Base-by-base conservation (phyloP, 2,113 vertebrate species). In the Nyctibius bracteatus region DNA sequence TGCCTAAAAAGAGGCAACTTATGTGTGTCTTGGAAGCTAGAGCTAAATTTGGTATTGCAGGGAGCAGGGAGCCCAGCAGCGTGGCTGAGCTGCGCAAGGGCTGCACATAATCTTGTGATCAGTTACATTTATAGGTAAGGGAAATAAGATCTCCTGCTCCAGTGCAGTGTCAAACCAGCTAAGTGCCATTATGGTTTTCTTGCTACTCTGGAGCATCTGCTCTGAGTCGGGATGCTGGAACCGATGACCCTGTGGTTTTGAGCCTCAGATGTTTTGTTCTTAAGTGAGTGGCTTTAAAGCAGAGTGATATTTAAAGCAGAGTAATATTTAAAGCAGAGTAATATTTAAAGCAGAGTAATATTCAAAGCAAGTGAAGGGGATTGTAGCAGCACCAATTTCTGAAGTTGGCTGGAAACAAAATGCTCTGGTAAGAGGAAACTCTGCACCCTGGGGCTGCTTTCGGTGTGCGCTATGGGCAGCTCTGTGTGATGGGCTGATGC, bases 61-160 rank as follows among this genome's bases (percentile, higher is more conserved):
- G 14, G 49, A 47, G 28, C 2, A 15, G 55, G n/a, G 55, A 83
- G 63, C 54, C 46, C 24, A 5, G 84, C 27, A 43, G 30, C 1
- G 0, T 4, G 66, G 86, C 74, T 20, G 79, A 46, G 11, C 82
- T 2, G 14, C 4, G 0, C 1, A 62, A 81, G 52, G 88, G 82
- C 86, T 30, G 59, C 1, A 19, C 70, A 30, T 87, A 54, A 88
- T 49, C 88, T 51, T 2, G 62, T 30, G 86, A 43, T 91, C 39
- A 3, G 35, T 78, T 74, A 14, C 72, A 6, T 74, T 73, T 46
- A 33, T 61, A 78, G 94, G 68, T 30, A 14, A 70, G 68, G 94
- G 93, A 89, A 96, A 94, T 59, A 22, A 81, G 87, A 95, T 96
- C 91, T 71, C 74, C 71, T 47, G 41, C 77, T 81, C 66, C 91